Evolutionary conservation across 2,113 vertebrate genomes (phyloP).

Genomic region (Stegastes partitus): DNA sequence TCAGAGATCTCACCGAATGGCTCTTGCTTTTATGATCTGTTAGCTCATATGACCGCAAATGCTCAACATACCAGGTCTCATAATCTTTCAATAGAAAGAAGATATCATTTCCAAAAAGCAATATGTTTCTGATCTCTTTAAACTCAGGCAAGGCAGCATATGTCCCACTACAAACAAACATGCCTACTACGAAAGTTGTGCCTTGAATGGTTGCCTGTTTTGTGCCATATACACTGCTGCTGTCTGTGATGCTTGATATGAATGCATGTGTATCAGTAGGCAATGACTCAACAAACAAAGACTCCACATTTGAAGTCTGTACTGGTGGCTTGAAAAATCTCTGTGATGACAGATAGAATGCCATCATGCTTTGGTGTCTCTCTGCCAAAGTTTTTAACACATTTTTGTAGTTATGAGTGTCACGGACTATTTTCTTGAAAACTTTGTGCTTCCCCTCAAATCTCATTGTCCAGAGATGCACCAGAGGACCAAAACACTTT

Average conservation of each 20-base stretch:
- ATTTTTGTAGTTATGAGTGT: too few relatives aligned
- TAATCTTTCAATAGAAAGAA: constrained; percentile 50
- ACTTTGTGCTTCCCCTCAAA: too few relatives aligned
- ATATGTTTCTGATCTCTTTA: constrained; percentile 44
- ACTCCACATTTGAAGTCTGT: constrained; percentile 43
- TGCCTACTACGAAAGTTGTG: constrained; percentile 24
- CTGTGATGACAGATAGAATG: constrained; percentile 32
- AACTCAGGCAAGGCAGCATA: constrained; percentile 51
- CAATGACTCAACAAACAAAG: constrained; percentile 40
- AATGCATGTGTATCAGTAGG: constrained; percentile 27
- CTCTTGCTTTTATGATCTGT: constrained; percentile 6
- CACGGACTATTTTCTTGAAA: too few relatives aligned
- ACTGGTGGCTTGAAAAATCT: constrained; percentile 43
- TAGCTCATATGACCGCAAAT: constrained; percentile 41
- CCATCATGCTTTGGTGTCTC: constrained; percentile 51
- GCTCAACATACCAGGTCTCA: constrained; percentile 52
- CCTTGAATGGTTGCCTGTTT: constrained; percentile 39
- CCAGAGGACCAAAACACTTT: too few relatives aligned
- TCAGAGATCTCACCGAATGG: constrained; percentile 31
- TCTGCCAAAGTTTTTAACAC: too few relatives aligned
- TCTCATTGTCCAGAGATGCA: too few relatives aligned
- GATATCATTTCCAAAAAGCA: constrained; percentile 38
- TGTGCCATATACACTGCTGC: constrained; percentile 27
- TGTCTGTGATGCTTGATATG: constrained; percentile 40
- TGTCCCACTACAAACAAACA: constrained; percentile 45